Evolutionary conservation across 2,113 vertebrate species (phyloP).

Genomic region (Esox niger): DNA sequence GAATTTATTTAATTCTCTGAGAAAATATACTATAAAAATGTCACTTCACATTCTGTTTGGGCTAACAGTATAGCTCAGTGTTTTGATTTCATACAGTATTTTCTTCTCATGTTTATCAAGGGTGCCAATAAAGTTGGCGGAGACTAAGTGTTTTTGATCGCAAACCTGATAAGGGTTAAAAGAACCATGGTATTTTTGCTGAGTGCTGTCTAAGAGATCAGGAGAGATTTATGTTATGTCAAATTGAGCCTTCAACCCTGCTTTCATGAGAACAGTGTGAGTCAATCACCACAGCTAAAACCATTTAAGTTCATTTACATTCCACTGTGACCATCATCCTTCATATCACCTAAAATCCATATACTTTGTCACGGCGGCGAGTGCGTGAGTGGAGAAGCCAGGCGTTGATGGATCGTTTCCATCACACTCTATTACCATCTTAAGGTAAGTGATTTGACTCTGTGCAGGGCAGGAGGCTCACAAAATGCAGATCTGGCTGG

Average conservation of each 20-base stretch:
- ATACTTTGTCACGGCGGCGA: conserved; percentile 50
- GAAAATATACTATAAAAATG: too few relatives aligned
- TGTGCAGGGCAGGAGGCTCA: conserved; percentile 52
- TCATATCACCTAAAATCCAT: conserved; percentile 71
- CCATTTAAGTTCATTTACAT: conserved; percentile 67
- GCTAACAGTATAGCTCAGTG: too few relatives aligned
- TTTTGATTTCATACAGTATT: too few relatives aligned
- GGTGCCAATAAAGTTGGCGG: too few relatives aligned
- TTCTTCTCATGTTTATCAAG: too few relatives aligned
- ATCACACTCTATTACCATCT: conserved; percentile 70
- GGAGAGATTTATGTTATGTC: conserved; percentile 47
- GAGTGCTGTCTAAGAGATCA: conserved; percentile 1
- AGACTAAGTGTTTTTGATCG: not conserved
- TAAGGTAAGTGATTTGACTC: conserved; percentile 71
- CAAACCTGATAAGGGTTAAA: not conserved
- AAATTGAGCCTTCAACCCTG: conserved; percentile 50
- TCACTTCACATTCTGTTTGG: too few relatives aligned
- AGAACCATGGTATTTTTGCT: not conserved
- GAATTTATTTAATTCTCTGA: too few relatives aligned
- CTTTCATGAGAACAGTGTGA: conserved; percentile 32
- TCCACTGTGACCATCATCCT: conserved; percentile 56
- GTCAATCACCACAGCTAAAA: conserved; percentile 52
- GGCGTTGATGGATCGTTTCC: conserved; percentile 66
- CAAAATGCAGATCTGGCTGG: conserved; percentile 54
- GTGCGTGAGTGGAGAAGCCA: conserved; percentile 18